phyloP scores from a whole-genome alignment of 64 coral and sea anemone species.

The Actinia tenebrosa region DNA sequence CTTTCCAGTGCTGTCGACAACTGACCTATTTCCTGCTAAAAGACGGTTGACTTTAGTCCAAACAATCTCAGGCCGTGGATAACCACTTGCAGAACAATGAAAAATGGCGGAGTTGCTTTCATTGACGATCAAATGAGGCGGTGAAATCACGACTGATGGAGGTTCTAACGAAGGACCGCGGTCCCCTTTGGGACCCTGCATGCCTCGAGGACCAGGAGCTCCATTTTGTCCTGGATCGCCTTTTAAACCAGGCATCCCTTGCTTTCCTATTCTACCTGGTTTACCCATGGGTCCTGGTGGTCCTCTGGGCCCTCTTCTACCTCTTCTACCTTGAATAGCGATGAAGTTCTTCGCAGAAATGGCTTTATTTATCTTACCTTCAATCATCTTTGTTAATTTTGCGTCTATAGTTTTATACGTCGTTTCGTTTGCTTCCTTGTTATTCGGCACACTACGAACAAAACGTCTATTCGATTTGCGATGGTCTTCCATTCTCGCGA shows the following conservation, averaged over 20 bases:
- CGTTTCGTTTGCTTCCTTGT: too few species aligned
- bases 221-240: background rate
- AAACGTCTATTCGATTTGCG: too few species aligned
- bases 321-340: too few species aligned
- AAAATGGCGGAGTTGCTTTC: slow-evolving; percentile 37
- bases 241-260: background rate
- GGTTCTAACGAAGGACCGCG: too few species aligned
- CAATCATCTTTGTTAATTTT: too few species aligned
- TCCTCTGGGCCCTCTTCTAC: too few species aligned
- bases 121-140: background rate
- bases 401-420: too few species aligned
- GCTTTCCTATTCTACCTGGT: slow-evolving; percentile 10
- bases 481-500: too few species aligned
- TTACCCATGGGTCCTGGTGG: background rate
- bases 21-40: background rate
- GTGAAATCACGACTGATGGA: background rate
- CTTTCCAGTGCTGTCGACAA: background rate
- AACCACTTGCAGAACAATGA: background rate
- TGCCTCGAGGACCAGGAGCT: slow-evolving; percentile 26
- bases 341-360: too few species aligned
- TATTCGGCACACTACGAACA: too few species aligned
- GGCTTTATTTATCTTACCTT: too few species aligned
- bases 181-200: background rate
- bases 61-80: background rate
- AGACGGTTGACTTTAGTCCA: background rate